Conservation (phyloP, 2,113 vertebrate genomes). For the Struthio camelus region DNA sequence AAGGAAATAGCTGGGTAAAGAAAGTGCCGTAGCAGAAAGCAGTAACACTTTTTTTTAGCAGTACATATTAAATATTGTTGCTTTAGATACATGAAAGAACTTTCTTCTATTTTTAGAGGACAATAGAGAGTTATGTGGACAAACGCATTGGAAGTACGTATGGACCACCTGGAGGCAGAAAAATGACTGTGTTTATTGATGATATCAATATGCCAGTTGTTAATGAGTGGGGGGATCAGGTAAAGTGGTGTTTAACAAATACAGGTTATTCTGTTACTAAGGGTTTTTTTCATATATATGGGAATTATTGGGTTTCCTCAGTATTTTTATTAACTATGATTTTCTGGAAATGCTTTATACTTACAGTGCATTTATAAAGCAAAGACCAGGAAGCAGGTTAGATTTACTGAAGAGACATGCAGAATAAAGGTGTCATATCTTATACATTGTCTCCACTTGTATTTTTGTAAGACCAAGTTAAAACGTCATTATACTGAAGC, state of each 20-base stretch:
- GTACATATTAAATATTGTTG: neutral
- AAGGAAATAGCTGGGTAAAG: neutral
- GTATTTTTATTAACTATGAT: neutral
- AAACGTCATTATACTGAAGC: neutral
- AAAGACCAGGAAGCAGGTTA: neutral
- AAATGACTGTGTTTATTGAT: slow-evolving; percentile 83
- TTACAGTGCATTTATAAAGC: neutral
- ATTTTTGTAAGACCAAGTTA: neutral
- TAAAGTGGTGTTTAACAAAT: slow-evolving; percentile 12
- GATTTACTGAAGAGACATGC: neutral
- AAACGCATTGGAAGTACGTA: slow-evolving; percentile 80
- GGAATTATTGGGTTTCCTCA: neutral
- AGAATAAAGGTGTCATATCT: neutral
- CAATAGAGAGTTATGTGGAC: slow-evolving; percentile 82
- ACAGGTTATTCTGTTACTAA: rapidly evolving
- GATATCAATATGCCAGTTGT: slow-evolving; percentile 84
- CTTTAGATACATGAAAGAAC: neutral
- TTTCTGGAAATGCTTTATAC: neutral
- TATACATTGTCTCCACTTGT: neutral
- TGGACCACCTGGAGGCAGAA: slow-evolving; percentile 80
- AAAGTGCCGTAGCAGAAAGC: neutral
- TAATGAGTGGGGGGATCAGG: slow-evolving; percentile 86
- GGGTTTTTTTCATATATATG: neutral
- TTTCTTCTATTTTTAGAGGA: slow-evolving; percentile 66
- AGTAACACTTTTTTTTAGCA: neutral